Percentiles rank a stretch among this genome's conserved stretches.
These are phyloP conservation scores for Vimba vimba DNA, from an alignment of 2,113 vertebrate genomes.

Conservation along the genomic window DNA sequence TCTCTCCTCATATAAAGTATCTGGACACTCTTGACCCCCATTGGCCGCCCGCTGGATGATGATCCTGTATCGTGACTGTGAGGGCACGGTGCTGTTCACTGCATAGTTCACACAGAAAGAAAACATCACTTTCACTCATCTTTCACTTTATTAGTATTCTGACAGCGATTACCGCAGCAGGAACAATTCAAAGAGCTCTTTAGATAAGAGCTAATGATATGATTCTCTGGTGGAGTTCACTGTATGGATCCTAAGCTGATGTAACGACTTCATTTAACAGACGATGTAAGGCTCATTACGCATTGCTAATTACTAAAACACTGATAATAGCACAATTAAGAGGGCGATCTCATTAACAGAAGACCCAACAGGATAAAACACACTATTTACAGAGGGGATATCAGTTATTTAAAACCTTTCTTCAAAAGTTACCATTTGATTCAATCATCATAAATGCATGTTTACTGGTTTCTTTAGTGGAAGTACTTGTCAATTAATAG, in stretches of 20 bases:
- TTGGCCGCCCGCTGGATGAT: constrained; percentile 83
- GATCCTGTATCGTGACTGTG: constrained; percentile 90
- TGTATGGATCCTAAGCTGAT: constrained; percentile 54
- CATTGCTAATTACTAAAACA: constrained; percentile 76
- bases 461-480: constrained; percentile 61
- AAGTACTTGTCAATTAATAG: constrained; percentile 61
- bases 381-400: constrained; percentile 65
- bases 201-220: constrained; percentile 42
- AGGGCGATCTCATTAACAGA: constrained; percentile 73
- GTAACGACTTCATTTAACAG: constrained; percentile 71
- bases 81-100: constrained; percentile 82
- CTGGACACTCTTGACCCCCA: constrained; percentile 90
- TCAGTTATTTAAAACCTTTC: constrained; percentile 66
- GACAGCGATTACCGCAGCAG: constrained; percentile 29
- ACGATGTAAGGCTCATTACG: constrained; percentile 65
- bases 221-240: background rate
- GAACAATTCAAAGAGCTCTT: constrained; percentile 13
- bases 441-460: constrained; percentile 63
- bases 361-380: constrained; percentile 67
- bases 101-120: constrained; percentile 61
- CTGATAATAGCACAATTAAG: constrained; percentile 77
- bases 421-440: constrained; percentile 52
- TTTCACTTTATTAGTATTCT: constrained; percentile 11
- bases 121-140: constrained; percentile 30
- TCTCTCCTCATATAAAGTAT: constrained; percentile 94